Evolutionary conservation across 2,113 vertebrate species (phyloP), one percentile per base, ranked within the genome.

Genomic region (Hepsetus odoe): DNA sequence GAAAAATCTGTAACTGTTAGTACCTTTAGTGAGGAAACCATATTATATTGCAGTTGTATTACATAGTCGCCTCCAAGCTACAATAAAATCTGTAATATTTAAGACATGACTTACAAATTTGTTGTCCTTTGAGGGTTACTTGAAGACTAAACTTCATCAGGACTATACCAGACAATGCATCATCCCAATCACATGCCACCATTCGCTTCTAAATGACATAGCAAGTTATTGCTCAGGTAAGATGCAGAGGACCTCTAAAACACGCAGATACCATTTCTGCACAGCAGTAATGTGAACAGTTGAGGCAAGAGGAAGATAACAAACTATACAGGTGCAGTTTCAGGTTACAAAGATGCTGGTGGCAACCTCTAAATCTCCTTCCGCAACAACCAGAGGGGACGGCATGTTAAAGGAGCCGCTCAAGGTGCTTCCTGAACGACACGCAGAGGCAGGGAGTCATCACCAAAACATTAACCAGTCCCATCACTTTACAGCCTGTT

Each of bases 311-410:
- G 67, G 53, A 69, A 79, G 24, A 70, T n/a, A n/a, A 44, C 49
- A 78, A 51, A 65, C 58, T 46, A 42, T 35, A 74, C 2, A 51
- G 28, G 26, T 24, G 56, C 49, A 65, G 53, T 79, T 80, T 84
- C 67, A 82, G 83, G 87, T 89, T 87, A 90, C 87, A 74, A 7
- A 79, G 80, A 85, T 85, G 81, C 85, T 85, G 51, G 69, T 70
- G 75, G 83, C 89, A 91, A 90, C 92, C 90, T 91, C 89, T 79
- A 88, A 89, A 80, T 90, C 89, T 91, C 90, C 91, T 92, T 90
- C 82, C 74, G 71, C 78, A 72, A 74, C 72, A 42, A 86, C 77
- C 74, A 69, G 74, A 70, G 65, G 16, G 62, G 26, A 65, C 46
- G 66, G 51, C 79, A 83, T 83, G 85, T 76, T 80, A 87, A 92